phyloP scores from a whole-genome alignment of 1,140 invertebrate species.

The Zaprionus tsacasi region DNA sequence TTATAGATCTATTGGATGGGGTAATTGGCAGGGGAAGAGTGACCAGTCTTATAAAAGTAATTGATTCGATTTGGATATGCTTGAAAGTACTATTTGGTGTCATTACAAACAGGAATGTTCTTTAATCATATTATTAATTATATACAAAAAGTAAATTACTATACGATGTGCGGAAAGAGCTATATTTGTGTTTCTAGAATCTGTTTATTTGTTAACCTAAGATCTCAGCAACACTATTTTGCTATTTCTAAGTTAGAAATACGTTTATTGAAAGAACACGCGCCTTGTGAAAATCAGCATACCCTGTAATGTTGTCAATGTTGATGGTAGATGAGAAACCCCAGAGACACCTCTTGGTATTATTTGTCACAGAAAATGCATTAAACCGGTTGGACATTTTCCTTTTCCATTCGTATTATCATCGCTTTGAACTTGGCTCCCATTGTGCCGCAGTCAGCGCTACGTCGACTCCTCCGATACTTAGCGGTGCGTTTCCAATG shows the following conservation, averaged over 20 bases:
- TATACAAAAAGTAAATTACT: too few relatives aligned
- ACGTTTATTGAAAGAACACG: too few relatives aligned
- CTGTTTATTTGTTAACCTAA: too few relatives aligned
- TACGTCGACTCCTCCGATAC: conserved; percentile 29
- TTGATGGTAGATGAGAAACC: not conserved
- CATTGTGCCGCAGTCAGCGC: conserved; percentile 7
- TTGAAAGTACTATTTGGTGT: not conserved
- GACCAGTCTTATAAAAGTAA: not conserved
- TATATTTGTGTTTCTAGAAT: too few relatives aligned
- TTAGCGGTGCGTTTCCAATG: conserved; percentile 77
- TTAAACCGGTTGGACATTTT: conserved; percentile 66
- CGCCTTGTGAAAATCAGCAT: not conserved
- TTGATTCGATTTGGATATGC: not conserved
- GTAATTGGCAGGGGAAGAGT: not conserved
- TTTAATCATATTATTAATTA: too few relatives aligned
- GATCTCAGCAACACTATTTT: too few relatives aligned
- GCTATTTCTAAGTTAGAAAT: too few relatives aligned
- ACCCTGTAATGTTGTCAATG: not conserved
- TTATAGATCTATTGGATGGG: not conserved
- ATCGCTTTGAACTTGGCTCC: not conserved
- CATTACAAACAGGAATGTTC: too few relatives aligned
- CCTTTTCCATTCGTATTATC: conserved; percentile 10
- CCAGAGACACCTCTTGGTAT: conserved; percentile 37
- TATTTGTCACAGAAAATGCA: conserved; percentile 81
- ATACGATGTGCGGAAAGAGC: too few relatives aligned